These are phyloP conservation scores for Dinocampus coccinellae DNA, from an alignment of 2,888 invertebrate species.

Conservation along the genomic window DNA sequence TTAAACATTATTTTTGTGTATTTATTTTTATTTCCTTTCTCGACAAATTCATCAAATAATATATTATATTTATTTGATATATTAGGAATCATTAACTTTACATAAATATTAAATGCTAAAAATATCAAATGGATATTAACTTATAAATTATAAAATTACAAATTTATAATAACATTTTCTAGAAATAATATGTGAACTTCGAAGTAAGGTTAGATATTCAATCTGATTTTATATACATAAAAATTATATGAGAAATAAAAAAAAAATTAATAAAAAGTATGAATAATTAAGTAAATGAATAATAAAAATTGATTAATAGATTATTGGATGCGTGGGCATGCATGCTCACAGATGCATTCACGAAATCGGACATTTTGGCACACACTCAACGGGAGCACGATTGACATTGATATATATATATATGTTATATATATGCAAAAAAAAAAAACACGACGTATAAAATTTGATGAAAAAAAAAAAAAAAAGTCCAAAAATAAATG, in stretches of 20 bases:
- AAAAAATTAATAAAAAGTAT: not conserved
- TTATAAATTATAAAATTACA: constrained; percentile 16
- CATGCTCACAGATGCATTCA: constrained; percentile 29
- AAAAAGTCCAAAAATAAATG: too few relatives aligned
- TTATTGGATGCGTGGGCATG: constrained; percentile 18
- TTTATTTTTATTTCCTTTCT: too few relatives aligned
- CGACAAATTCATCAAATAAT: too few relatives aligned
- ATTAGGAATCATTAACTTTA: too few relatives aligned
- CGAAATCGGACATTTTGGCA: constrained; percentile 54
- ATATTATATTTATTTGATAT: too few relatives aligned
- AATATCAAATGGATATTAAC: too few relatives aligned
- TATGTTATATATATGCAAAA: too few relatives aligned
- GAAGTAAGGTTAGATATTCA: not conserved
- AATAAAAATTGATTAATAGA: constrained; percentile 26
- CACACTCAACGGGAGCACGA: constrained; percentile 35
- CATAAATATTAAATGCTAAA: too few relatives aligned
- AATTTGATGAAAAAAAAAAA: too few relatives aligned
- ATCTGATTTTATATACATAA: not conserved
- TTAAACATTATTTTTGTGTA: too few relatives aligned
- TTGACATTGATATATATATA: constrained; percentile 53
- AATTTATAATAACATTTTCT: not conserved
- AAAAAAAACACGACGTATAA: too few relatives aligned
- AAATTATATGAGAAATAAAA: not conserved
- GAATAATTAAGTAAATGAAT: not conserved
- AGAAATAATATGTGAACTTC: not conserved